Base-by-base conservation (phyloP, 2,113 vertebrate genomes). In the Ammodytes dubius region DNA sequence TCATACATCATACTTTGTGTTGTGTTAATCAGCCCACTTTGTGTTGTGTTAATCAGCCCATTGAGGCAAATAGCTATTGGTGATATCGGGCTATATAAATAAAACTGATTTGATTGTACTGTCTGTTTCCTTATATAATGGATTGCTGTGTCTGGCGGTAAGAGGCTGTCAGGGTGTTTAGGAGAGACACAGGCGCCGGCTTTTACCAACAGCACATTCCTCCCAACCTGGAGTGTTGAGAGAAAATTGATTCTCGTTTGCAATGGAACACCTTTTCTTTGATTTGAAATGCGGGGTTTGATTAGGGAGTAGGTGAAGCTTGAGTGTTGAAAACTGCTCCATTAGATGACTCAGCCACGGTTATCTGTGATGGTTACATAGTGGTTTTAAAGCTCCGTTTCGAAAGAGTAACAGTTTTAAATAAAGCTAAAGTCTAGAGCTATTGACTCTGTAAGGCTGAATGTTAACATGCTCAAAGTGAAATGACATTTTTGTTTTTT, bases 111-210 rank as follows among this genome's bases (percentile, higher is more conserved):
- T 27, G 27, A 27, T 27, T 1, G 27, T 27, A 27, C 27, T 27
- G 27, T 27, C 13, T 52, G 75, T 79, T 89, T 67, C 63, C 81
- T 87, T 78, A 53, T 35, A 0, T 75, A 87, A 40, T 42, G 68
- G 68, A 87, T 73, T 71, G 45, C 67, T 84, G 49, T 89, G 78
- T 83, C 70, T 67, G 64, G 39, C 52, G 35, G 64, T 78, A 77
- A 87, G 77, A 69, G 78, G 50, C 61, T 81, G 85, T 73, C 79
- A 45, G 74, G 47, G 47, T 70, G 43, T 82, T 74, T 75, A 54
- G 84, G 50, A 82, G 85, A 82, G 85, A 69, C 40, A 39, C 58
- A 50, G 74, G 64, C 12, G 12, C 46, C 40, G 3, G 76, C 72
- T 76, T 76, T 80, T 77, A 66, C 70, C 56, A 60, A 43, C 52